Evolutionary conservation across 35 echinoderm and acorn worm species (phyloP).

Genomic region (Acanthaster planci): DNA sequence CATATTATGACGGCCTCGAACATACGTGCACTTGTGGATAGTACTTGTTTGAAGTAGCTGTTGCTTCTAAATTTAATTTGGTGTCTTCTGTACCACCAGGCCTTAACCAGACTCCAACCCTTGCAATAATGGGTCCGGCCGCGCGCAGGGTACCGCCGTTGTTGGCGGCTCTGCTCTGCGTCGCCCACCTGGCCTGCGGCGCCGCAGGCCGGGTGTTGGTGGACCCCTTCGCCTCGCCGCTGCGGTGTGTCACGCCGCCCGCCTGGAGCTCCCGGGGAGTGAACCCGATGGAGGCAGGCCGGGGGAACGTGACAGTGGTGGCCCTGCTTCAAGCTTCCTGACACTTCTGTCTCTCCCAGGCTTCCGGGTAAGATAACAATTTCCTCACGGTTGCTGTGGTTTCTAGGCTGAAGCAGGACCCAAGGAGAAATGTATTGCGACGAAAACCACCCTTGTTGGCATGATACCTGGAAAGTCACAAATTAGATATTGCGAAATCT

Average conservation of each 20-base stretch:
- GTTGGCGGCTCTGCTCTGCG: constrained; percentile 37
- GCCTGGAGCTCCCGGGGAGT: not conserved
- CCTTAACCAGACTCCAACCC: not conserved
- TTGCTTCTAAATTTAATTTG: too few relatives aligned
- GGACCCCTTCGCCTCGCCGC: constrained; percentile 13
- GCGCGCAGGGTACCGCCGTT: not conserved
- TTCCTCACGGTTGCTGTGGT: not conserved
- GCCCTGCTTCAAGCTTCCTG: constrained; percentile 71
- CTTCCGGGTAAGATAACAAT: constrained; percentile 37
- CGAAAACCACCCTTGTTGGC: not conserved
- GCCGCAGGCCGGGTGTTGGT: not conserved
- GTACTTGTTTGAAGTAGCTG: too few relatives aligned
- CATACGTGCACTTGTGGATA: too few relatives aligned
- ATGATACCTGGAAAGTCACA: not conserved
- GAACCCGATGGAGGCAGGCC: constrained; percentile 48
- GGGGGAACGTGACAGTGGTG: constrained; percentile 69
- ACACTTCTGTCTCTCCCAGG: constrained; percentile 64
- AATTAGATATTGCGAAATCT: not conserved
- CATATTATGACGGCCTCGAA: too few relatives aligned
- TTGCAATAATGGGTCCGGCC: not conserved
- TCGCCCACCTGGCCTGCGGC: constrained; percentile 20
- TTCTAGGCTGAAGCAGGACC: not conserved
- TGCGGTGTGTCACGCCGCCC: constrained; percentile 34
- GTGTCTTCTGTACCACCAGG: not conserved
- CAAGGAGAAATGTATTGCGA: not conserved